Evolutionary conservation across 2,888 invertebrate species (phyloP).

Genomic region (Melolontha melolontha): DNA sequence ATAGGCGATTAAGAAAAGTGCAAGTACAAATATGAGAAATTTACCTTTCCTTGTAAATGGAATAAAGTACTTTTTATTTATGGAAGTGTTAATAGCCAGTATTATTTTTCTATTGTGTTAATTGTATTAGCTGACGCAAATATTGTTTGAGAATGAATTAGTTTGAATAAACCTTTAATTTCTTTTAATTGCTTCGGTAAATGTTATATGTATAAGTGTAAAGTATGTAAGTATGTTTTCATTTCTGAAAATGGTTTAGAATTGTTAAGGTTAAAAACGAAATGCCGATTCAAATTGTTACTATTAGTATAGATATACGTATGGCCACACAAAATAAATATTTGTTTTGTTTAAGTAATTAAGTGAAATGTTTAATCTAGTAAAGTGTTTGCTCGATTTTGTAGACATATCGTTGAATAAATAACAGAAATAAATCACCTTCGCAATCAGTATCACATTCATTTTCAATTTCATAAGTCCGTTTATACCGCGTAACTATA

Average conservation of each 20-base stretch:
- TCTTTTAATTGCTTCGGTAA: conserved; percentile 7
- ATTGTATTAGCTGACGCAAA: conserved; percentile 27
- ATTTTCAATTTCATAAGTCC: too few species aligned
- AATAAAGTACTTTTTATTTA: conserved; percentile 9
- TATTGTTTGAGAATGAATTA: conserved; percentile 18
- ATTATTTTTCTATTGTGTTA: conserved; percentile 30
- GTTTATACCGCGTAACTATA: too few species aligned
- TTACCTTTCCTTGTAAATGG: conserved; percentile 13
- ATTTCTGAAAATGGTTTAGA: not conserved
- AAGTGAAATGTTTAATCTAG: too few species aligned
- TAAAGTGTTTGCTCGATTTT: too few species aligned
- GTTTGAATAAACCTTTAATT: conserved; percentile 12
- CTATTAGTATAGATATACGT: too few species aligned
- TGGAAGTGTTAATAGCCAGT: conserved; percentile 10
- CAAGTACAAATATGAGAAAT: conserved; percentile 37
- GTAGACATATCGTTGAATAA: too few species aligned
- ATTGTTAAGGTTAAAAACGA: too few species aligned
- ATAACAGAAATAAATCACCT: too few species aligned
- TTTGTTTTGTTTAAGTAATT: too few species aligned
- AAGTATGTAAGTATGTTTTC: conserved; percentile 4
- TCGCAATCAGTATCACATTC: too few species aligned
- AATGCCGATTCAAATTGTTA: too few species aligned
- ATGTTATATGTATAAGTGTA: not conserved
- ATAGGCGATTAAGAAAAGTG: conserved; percentile 40
- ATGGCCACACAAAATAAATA: too few species aligned